Conservation (phyloP, 2,888 invertebrate species). For the Lasioglossum figueresi region DNA sequence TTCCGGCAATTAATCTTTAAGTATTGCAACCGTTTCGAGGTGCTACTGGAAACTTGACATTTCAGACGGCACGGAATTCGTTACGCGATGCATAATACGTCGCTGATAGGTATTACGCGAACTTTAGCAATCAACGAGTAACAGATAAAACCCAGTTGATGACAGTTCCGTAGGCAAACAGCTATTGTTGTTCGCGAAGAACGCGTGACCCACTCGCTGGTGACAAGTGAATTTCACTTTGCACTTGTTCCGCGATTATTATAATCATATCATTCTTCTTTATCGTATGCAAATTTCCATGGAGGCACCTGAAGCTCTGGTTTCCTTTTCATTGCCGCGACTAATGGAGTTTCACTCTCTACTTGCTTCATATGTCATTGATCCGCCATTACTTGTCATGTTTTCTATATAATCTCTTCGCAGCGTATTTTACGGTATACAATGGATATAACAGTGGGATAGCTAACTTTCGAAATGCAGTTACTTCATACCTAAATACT, state of each 20-base stretch:
- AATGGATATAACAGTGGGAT: neutral
- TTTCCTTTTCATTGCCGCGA: neutral
- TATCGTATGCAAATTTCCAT: neutral
- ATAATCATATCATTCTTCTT: neutral
- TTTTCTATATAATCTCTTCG: neutral
- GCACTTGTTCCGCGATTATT: slow-evolving; percentile 1
- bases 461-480: neutral
- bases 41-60: slow-evolving; percentile 12
- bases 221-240: neutral
- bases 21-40: neutral
- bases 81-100: slow-evolving; percentile 40
- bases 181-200: slow-evolving; percentile 28
- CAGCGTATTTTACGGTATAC: neutral
- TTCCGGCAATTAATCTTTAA: neutral
- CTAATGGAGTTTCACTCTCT: slow-evolving; percentile 3
- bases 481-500: neutral
- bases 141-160: slow-evolving; percentile 34
- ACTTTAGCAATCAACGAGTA: slow-evolving; percentile 40
- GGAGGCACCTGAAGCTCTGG: neutral
- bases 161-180: slow-evolving; percentile 43
- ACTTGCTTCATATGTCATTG: neutral
- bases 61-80: neutral
- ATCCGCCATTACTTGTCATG: neutral
- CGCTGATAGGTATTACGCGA: slow-evolving; percentile 51
- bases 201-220: slow-evolving; percentile 22